Base-by-base conservation (phyloP, 92 coral and sea anemone species). In the Heteractis magnifica region DNA sequence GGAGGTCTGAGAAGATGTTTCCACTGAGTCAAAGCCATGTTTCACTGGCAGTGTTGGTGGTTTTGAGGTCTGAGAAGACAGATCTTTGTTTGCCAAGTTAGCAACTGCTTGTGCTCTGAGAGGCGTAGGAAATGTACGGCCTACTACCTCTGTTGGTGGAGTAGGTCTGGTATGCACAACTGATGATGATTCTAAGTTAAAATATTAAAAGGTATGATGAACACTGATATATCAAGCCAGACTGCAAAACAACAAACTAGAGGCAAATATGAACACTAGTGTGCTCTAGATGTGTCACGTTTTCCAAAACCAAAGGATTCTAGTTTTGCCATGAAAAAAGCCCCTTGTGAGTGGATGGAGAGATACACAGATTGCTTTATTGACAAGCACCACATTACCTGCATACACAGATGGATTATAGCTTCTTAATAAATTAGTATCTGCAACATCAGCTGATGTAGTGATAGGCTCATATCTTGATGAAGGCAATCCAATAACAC, bases 41-140 rank as follows among this genome's bases (percentile, higher is more conserved):
- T 91, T 94, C 41, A 87, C 81, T 0, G 87, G 84, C 20, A 86
- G 76, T 51, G 26, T 55, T 6, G 88, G 56, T 50, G 76, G 91
- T 6, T 91, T 51, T 19, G 87, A 71, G 68, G 65, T 84, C 62
- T 79, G 92, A 5, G 92, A 83, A 20, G 97, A 77, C 70, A 88
- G 86, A 72, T 90, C 98, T 80, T 94, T 94, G 79, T 91, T 89
- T 34, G 99, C 99, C 48, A 97, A 85, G 77, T 65, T 90, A 49
- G 99, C 97, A n/a, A 82, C 98, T 14, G 99, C 99, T 60, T 95
- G 87, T 5, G 99, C 98, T 77, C 99, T 91, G 52, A 94, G 95
- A 64, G 99, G 99, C 0, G 99, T 97, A 11, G 93, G 94, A 75
- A 97, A 97, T 41, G 92, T 83, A 75, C 98, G 90, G 75, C 98